A percentile compares a stretch with the other conserved stretches of the same genome.
Evolutionary conservation across 2,113 vertebrate species (phyloP).

Genomic region (Alethe castanea): DNA sequence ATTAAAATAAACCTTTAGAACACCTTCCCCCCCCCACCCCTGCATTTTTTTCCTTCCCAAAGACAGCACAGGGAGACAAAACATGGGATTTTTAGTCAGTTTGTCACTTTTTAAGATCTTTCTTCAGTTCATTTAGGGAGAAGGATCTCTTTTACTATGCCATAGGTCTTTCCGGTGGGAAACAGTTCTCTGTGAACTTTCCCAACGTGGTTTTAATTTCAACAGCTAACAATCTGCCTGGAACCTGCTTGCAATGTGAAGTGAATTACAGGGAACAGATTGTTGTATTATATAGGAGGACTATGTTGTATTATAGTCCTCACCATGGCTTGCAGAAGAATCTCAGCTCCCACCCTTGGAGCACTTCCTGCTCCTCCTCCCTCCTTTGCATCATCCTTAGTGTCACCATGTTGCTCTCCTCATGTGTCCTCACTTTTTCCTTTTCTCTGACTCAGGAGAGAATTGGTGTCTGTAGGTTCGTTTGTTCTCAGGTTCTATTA

Average conservation of each 20-base stretch:
- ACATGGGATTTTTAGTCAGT: neutral
- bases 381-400: fast-evolving
- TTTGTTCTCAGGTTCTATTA: neutral
- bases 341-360: fast-evolving
- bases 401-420: neutral
- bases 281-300: neutral
- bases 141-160: neutral
- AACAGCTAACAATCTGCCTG: fast-evolving
- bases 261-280: neutral
- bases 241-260: neutral
- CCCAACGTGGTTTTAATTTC: neutral
- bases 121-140: neutral
- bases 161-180: neutral
- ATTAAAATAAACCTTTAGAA: neutral
- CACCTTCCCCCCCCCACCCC: neutral
- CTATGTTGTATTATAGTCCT: neutral
- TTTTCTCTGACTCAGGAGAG: neutral
- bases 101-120: neutral
- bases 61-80: fast-evolving
- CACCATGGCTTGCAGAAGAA: neutral
- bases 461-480: neutral
- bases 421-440: fast-evolving
- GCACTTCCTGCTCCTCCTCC: neutral
- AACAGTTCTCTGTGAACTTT: neutral
- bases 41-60: neutral